phyloP scores from a whole-genome alignment of 2,113 vertebrate genomes.

The Calonectris borealis region DNA sequence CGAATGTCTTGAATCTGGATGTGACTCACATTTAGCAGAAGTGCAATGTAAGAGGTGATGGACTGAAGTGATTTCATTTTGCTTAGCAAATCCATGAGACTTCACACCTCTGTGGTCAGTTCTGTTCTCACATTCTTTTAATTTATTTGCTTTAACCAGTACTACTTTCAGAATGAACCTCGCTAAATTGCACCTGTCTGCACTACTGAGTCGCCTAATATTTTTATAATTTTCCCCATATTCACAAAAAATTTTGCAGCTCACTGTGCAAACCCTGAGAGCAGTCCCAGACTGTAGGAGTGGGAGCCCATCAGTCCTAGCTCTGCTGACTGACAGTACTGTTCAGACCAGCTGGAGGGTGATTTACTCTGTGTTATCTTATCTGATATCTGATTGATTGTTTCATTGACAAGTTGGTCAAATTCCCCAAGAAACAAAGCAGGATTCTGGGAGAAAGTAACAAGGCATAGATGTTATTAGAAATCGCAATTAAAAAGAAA shows the following conservation, averaged over 20 bases:
- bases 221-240: not conserved
- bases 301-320: not conserved
- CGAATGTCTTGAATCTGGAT: not conserved
- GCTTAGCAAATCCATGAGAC: not conserved
- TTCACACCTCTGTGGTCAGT: not conserved
- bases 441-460: not conserved
- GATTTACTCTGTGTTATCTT: not conserved
- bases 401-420: not conserved
- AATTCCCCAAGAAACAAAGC: not conserved
- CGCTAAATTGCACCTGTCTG: not conserved
- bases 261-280: not conserved
- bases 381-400: not conserved
- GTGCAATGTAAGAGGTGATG: not conserved
- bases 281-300: not conserved
- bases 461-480: not conserved
- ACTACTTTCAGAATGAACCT: not conserved
- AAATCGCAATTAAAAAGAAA: conserved; percentile 12
- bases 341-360: not conserved
- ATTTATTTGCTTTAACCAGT: not conserved
- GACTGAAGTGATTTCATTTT: not conserved
- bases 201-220: not conserved
- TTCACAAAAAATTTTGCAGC: not conserved
- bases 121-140: not conserved
- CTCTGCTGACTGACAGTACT: not conserved
- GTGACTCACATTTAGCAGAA: not conserved